Evolutionary conservation across 1,140 invertebrate genomes (phyloP).

Genomic region (Drosophila pallidifrons): DNA sequence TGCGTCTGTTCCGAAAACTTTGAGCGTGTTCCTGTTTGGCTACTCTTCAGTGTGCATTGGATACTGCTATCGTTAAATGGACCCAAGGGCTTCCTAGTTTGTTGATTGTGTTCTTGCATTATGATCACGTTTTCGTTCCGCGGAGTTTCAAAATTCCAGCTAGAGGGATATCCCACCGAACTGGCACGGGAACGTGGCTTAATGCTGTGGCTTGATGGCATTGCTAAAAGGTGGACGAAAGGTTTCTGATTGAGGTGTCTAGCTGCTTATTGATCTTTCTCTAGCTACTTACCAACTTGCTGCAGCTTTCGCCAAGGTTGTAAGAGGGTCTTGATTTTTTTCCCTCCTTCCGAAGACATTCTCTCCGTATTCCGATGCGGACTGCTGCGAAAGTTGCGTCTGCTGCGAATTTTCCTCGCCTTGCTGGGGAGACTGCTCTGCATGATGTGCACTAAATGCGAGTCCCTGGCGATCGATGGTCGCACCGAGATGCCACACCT

Average conservation of each 20-base stretch:
- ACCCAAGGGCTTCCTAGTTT: background rate
- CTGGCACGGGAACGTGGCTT: slow-evolving; percentile 42
- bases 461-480: slow-evolving; percentile 3
- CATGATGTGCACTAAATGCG: background rate
- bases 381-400: background rate
- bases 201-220: slow-evolving; percentile 23
- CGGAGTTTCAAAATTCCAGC: slow-evolving; percentile 30
- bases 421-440: slow-evolving; percentile 11
- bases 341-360: background rate
- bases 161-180: slow-evolving; percentile 53
- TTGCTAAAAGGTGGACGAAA: background rate
- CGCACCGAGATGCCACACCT: slow-evolving; percentile 5
- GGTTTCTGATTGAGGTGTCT: background rate
- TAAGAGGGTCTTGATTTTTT: background rate
- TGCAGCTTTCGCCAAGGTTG: background rate
- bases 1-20: slow-evolving; percentile 4
- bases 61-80: background rate
- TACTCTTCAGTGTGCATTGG: background rate
- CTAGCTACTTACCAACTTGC: slow-evolving; percentile 31
- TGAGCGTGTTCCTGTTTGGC: background rate
- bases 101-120: background rate
- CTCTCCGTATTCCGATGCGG: background rate
- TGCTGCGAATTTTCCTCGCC: background rate
- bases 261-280: background rate
- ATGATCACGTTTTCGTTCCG: background rate